Base-by-base conservation (phyloP, 2,888 invertebrate genomes). In the Plemyria rubiginata region DNA sequence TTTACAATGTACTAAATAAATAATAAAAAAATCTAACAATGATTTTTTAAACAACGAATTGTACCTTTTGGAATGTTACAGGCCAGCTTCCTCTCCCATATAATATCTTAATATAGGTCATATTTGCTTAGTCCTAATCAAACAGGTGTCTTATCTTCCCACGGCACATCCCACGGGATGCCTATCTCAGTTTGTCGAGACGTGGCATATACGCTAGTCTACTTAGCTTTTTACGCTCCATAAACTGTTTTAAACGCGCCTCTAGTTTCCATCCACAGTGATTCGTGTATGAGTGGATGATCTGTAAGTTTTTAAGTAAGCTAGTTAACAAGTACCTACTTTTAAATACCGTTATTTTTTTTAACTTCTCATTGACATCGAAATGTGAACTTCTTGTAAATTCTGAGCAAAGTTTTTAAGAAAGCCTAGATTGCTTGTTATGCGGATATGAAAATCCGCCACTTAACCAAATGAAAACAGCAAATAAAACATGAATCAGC, bases 61-160 rank as follows among this genome's bases (percentile, higher is more conserved):
- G 29, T 57, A 15, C n/a, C 28, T 28, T 22, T 32, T 11, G 43
- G 16, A 43, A 57, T n/a, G n/a, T n/a, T 13, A 51, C 22, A 45
- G 16, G 22, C 4, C 15, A 51, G 36, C 40, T 51, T 61, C 38
- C 29, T 61, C 51, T 55, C 28, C 13, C 46, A 1, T 38, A n/a
- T n/a, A n/a, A n/a, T n/a, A 45, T 61, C 28, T 63, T 56, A 69
- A 22, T 63, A 54, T 52, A 41, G 61, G 43, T 62, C 53, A 65
- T 60, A 58, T 70, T 64, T 65, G 60, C 58, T 53, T 48, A 62
- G 65, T 62, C 66, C 68, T 64, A 62, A 63, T 55, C 63, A 65
- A 66, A 70, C 63, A 65, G 50, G 55, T 62, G 60, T 61, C 60
- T 67, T 65, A 67, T 66, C 67, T 65, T 60, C 60, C 59, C 54